Percentiles rank a stretch among this genome's conserved stretches.
Conservation (phyloP, 2,797 vertebrate genomes). For the Platyrinchus mystaceus region DNA sequence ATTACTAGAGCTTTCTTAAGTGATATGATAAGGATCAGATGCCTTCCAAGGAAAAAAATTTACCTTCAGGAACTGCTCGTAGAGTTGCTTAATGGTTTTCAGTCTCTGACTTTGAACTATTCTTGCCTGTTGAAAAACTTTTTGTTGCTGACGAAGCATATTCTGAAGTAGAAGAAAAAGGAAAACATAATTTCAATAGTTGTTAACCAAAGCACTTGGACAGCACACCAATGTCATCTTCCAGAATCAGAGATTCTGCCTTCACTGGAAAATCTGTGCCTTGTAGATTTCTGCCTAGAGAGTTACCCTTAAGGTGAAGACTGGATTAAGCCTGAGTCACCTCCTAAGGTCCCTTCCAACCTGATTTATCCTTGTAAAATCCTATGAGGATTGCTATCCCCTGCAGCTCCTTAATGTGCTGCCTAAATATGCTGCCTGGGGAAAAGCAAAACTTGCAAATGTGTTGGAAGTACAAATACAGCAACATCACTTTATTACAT, state of each 20-base stretch:
- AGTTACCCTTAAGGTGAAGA: not conserved
- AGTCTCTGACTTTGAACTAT: constrained; percentile 89
- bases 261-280: not conserved
- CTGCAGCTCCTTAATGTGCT: not conserved
- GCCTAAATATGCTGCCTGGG: not conserved
- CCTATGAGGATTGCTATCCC: not conserved
- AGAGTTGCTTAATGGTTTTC: constrained; percentile 87
- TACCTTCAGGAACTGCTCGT: constrained; percentile 89
- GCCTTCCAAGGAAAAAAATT: not conserved
- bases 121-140: constrained; percentile 89
- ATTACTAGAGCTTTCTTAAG: not conserved
- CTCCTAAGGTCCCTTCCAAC: not conserved
- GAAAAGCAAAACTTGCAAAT: not conserved
- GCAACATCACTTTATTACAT: not conserved
- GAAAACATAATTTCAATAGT: not conserved
- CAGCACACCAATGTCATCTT: not conserved
- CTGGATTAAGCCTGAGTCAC: not conserved
- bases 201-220: not conserved
- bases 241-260: not conserved
- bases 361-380: not conserved
- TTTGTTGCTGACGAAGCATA: constrained; percentile 90
- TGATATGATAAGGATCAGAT: not conserved
- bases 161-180: constrained; percentile 75
- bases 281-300: not conserved
- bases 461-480: not conserved